Base-by-base conservation (phyloP, 2,797 vertebrate genomes). In the Phyllotis vaccarum region DNA sequence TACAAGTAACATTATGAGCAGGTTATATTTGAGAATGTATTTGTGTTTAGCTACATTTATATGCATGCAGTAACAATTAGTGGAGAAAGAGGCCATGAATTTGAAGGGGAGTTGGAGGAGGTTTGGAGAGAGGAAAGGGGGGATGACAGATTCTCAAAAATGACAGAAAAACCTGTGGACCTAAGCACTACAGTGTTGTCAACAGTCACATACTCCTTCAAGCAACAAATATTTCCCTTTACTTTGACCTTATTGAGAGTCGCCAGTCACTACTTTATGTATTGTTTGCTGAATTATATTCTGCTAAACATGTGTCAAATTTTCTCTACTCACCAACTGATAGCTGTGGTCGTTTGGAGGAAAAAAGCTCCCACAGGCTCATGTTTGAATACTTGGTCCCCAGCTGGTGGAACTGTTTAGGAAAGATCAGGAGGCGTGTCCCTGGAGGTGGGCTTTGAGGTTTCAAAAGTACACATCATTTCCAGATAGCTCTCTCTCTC, bases 91-190 rank as follows among this genome's bases (percentile, higher is more conserved):
- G 66, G 14, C 2, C 66, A 68, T n/a, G 66, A 34, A n/a, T 16
- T 68, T 68, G 66, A 68, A 68, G 31, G 34, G 34, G 31, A 6
- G 14, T 68, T 13, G 66, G 66, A 34, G n/a, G 34, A 6, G 66
- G 66, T 68, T 68, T n/a, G 16, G 16, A n/a, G 58, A 22, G 16
- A 68, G 34, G 66, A 68, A 34, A 68, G 66, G 29, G 29, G 60
- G 64, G 29, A 66, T 31, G 64, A 66, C 8, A 31, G n/a, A 68
- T n/a, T 68, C 31, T 68, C 66, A 94, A 82, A 86, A 89, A 90
- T 68, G 72, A 88, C 81, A 91, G 66, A 68, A 86, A 90, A 68
- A 78, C 76, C 19, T 66, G 88, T 87, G 31, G 90, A 75, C 68
- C 54, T 60, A 95, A 96, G 27, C 14, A 68, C 52, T 40, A 56